Conservation (phyloP, 2,888 invertebrate species). For the Dione juno region DNA sequence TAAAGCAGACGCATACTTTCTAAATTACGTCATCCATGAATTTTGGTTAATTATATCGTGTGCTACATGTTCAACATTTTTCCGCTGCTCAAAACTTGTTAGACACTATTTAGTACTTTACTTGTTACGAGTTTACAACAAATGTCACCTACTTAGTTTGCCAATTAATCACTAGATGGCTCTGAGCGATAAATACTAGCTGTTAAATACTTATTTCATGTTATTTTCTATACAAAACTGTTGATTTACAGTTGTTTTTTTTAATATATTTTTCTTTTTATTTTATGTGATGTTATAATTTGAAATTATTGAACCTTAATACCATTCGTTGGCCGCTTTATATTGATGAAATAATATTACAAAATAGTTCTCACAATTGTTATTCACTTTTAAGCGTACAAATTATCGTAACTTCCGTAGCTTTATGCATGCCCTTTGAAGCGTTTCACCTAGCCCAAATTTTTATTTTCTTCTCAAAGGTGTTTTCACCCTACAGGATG, state of each 20-base stretch:
- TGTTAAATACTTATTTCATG: not conserved
- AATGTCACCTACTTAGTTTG: constrained; percentile 4
- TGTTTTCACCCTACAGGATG: constrained; percentile 67
- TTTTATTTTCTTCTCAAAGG: constrained; percentile 66
- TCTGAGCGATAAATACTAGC: constrained; percentile 38
- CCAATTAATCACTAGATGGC: constrained; percentile 57
- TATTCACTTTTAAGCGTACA: constrained; percentile 56
- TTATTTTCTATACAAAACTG: not conserved
- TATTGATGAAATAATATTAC: constrained; percentile 4
- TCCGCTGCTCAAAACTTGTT: constrained; percentile 28
- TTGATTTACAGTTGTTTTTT: no score
- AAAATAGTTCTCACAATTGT: constrained; percentile 53
- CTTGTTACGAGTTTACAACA: not conserved
- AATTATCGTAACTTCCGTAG: constrained; percentile 64
- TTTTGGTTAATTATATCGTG: constrained; percentile 58
- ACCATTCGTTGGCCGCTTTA: not conserved
- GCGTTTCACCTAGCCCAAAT: constrained; percentile 72
- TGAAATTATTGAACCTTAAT: not conserved
- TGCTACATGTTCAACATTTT: constrained; percentile 35
- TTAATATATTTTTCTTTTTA: not conserved
- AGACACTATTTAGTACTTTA: not conserved
- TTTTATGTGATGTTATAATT: not conserved
- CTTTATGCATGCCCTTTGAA: constrained; percentile 68
- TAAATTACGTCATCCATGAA: constrained; percentile 73
- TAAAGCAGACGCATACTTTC: constrained; percentile 75